Evolutionary conservation across 2,888 invertebrate species (phyloP).

Genomic region (Gastracanthus pulcherrimus): DNA sequence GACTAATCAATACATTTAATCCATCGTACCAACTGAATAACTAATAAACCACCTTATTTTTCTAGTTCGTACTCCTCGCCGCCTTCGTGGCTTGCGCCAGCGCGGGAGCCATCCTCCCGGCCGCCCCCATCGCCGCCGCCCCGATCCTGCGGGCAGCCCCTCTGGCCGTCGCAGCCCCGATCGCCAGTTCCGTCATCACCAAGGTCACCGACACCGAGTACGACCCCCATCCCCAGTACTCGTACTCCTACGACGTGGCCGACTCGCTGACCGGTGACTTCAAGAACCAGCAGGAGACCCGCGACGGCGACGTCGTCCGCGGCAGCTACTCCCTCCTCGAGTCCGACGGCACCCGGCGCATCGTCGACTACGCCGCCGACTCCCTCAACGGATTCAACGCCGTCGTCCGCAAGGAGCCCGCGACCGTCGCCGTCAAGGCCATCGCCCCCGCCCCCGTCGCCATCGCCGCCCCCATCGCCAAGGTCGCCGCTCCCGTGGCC

Average conservation of each 20-base stretch:
- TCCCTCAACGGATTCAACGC: constrained; percentile 74
- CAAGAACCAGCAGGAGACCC: constrained; percentile 72
- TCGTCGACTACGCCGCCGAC: constrained; percentile 73
- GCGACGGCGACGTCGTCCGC: constrained; percentile 72
- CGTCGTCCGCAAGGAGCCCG: constrained; percentile 72
- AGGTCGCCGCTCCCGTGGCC: constrained; percentile 54
- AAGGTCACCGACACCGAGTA: constrained; percentile 70
- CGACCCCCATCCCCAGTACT: constrained; percentile 75
- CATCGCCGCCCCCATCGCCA: constrained; percentile 62
- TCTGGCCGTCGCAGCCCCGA: constrained; percentile 67
- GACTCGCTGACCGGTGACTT: constrained; percentile 72
- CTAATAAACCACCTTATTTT: no score
- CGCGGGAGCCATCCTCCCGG: constrained; percentile 72
- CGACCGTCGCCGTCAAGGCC: constrained; percentile 66
- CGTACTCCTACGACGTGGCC: constrained; percentile 71
- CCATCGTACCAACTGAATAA: no score
- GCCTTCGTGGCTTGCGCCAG: constrained; percentile 78
- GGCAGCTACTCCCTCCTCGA: constrained; percentile 78
- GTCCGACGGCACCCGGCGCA: constrained; percentile 76
- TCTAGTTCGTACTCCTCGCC: constrained; percentile 76
- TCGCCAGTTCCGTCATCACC: constrained; percentile 68
- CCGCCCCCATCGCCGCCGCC: constrained; percentile 60
- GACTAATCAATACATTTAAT: no score
- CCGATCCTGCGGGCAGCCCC: constrained; percentile 67
- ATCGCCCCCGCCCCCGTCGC: constrained; percentile 51